phyloP scores from a whole-genome alignment of 1,140 invertebrate genomes.

The Euwallacea similis region DNA sequence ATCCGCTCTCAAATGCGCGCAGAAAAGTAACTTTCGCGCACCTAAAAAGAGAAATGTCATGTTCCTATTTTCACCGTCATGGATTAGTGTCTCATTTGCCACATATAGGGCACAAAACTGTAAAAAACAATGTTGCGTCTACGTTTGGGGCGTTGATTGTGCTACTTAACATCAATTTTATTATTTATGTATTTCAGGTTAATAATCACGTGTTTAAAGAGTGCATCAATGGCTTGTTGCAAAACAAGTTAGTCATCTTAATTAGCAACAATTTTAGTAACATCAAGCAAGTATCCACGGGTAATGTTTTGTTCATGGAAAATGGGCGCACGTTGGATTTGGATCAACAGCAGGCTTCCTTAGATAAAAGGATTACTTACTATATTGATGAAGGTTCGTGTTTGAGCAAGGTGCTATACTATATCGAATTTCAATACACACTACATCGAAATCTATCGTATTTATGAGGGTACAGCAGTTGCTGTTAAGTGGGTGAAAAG shows the following conservation, averaged over 20 bases:
- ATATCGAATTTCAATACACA: too few relatives aligned
- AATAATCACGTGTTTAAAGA: constrained; percentile 47
- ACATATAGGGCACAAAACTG: too few relatives aligned
- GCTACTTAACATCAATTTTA: neutral
- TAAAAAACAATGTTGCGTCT: too few relatives aligned
- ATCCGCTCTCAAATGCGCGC: too few relatives aligned
- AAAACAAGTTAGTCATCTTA: constrained; percentile 64
- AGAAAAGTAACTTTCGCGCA: too few relatives aligned
- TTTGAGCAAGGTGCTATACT: too few relatives aligned
- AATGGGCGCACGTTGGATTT: constrained; percentile 37
- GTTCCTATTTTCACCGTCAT: too few relatives aligned
- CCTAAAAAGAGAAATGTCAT: too few relatives aligned
- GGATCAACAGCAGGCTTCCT: constrained; percentile 32
- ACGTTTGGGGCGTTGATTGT: neutral
- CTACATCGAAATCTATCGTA: too few relatives aligned
- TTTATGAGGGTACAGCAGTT: too few relatives aligned
- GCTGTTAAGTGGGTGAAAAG: too few relatives aligned
- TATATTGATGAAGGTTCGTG: constrained; percentile 39
- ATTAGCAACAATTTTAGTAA: constrained; percentile 73
- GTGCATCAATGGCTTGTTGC: constrained; percentile 14
- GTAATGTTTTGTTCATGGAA: constrained; percentile 36
- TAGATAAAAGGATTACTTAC: constrained; percentile 41
- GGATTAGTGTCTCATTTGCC: too few relatives aligned
- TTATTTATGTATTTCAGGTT: constrained; percentile 8
- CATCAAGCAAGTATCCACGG: constrained; percentile 34